Evolutionary conservation across 2,797 vertebrate species (phyloP).

Genomic region (Microchirus variegatus): DNA sequence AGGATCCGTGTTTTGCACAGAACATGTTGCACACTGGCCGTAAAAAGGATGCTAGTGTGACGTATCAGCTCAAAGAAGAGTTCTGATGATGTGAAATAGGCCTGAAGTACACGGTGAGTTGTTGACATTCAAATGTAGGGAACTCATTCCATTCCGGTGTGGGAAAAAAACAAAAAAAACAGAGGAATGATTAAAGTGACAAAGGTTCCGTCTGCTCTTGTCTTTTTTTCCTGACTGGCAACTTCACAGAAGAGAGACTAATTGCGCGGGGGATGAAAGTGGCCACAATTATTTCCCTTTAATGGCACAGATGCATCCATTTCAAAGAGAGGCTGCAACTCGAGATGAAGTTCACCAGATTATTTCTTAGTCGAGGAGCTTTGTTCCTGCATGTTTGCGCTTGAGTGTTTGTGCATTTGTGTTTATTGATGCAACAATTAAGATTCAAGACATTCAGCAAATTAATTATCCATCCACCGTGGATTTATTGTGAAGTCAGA

Average conservation of each 20-base stretch:
- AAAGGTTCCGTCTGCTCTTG: slow-evolving; percentile 65
- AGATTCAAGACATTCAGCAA: not conserved
- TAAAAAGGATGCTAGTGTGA: too few relatives aligned
- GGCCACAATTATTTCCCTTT: slow-evolving; percentile 72
- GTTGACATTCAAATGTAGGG: slow-evolving; percentile 63
- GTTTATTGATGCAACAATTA: slow-evolving; percentile 7
- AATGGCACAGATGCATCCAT: slow-evolving; percentile 66
- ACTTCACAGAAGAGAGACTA: slow-evolving; percentile 71
- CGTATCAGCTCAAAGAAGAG: slow-evolving; percentile 29
- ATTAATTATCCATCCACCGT: too few relatives aligned
- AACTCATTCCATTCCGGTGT: slow-evolving; percentile 37
- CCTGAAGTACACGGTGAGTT: slow-evolving; percentile 49
- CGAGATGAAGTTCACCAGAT: slow-evolving; percentile 60
- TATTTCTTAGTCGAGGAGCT: slow-evolving; percentile 28
- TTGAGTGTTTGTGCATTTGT: not conserved
- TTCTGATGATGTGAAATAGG: slow-evolving; percentile 46
- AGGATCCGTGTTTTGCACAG: too few relatives aligned
- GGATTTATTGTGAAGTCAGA: not conserved
- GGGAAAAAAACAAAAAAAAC: slow-evolving; percentile 31
- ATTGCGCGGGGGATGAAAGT: slow-evolving; percentile 72
- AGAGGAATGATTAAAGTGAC: slow-evolving; percentile 60
- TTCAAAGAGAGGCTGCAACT: slow-evolving; percentile 66
- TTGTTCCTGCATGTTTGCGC: slow-evolving; percentile 22
- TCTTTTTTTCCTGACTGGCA: slow-evolving; percentile 61
- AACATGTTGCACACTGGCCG: too few relatives aligned